Conservation (phyloP, 2,888 invertebrate species). For the Kryphioiulus occultus region DNA sequence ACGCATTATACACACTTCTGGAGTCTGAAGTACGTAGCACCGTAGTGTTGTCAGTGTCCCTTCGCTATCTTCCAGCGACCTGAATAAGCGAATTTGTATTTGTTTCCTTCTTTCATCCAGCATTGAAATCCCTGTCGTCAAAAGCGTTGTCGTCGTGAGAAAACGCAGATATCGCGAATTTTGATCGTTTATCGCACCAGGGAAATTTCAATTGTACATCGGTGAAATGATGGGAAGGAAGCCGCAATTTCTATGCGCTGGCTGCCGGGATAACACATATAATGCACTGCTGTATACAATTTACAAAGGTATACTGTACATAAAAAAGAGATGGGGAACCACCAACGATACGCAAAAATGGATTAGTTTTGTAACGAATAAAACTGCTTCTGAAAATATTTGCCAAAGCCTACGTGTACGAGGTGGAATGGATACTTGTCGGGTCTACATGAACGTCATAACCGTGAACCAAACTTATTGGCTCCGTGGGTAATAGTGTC, state of each 20-base stretch:
- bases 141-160: constrained; percentile 23
- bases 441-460: not conserved
- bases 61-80: constrained; percentile 23
- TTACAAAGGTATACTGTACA: not conserved
- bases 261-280: not conserved
- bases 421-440: not conserved
- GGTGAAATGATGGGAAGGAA: constrained; percentile 23
- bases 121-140: constrained; percentile 23
- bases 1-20: no score
- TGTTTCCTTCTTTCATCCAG: constrained; percentile 11
- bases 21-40: no score
- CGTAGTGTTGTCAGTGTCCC: constrained; percentile 12
- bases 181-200: constrained; percentile 23
- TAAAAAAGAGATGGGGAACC: not conserved
- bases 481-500: not conserved
- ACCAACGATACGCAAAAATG: constrained; percentile 23
- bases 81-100: constrained; percentile 23
- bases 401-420: not conserved
- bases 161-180: constrained; percentile 12
- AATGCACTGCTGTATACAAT: not conserved
- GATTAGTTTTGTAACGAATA: constrained; percentile 23
- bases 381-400: not conserved
- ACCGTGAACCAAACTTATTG: not conserved
- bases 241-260: not conserved
- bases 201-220: constrained; percentile 23